A percentile compares a stretch with the other conserved stretches of the same genome.
Evolutionary conservation across 2,888 invertebrate genomes (phyloP).

Genomic region (Cryptocephalus primarius): DNA sequence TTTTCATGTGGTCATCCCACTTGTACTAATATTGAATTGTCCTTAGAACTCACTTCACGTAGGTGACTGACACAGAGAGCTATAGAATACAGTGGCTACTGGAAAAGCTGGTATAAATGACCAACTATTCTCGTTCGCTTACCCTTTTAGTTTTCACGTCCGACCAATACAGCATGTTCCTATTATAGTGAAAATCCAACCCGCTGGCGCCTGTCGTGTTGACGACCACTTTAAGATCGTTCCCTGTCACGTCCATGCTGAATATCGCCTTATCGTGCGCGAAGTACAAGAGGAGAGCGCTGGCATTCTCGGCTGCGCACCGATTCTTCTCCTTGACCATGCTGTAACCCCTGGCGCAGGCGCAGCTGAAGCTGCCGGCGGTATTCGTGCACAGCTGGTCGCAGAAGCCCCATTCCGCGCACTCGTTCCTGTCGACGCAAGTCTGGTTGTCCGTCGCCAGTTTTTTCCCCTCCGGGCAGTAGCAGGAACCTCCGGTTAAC

Average conservation of each 20-base stretch:
- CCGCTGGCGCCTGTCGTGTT: slow-evolving; percentile 81
- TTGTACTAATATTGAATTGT: no score
- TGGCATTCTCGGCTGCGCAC: slow-evolving; percentile 52
- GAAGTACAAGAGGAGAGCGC: slow-evolving; percentile 51
- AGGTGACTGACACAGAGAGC: no score
- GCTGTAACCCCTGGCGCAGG: slow-evolving; percentile 56
- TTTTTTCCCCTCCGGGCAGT: slow-evolving; percentile 75
- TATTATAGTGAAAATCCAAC: slow-evolving; percentile 69
- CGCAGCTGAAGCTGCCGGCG: slow-evolving; percentile 73
- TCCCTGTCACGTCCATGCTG: slow-evolving; percentile 58
- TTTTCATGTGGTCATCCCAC: no score
- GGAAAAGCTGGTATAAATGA: no score
- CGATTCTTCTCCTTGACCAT: slow-evolving; percentile 37
- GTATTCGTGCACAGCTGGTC: slow-evolving; percentile 90
- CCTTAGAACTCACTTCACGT: no score
- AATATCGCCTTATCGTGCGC: slow-evolving; percentile 63
- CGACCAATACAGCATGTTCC: slow-evolving; percentile 78
- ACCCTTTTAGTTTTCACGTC: slow-evolving; percentile 81
- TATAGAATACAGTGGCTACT: no score
- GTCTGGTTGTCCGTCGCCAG: slow-evolving; percentile 75
- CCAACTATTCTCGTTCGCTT: slow-evolving; percentile 11
- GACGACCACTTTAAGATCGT: slow-evolving; percentile 51
- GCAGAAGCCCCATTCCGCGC: slow-evolving; percentile 85
- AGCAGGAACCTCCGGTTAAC: slow-evolving; percentile 79
- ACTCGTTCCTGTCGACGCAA: slow-evolving; percentile 88